Conservation (phyloP, 2,888 invertebrate genomes). For the Himalopsyche tibetana region DNA sequence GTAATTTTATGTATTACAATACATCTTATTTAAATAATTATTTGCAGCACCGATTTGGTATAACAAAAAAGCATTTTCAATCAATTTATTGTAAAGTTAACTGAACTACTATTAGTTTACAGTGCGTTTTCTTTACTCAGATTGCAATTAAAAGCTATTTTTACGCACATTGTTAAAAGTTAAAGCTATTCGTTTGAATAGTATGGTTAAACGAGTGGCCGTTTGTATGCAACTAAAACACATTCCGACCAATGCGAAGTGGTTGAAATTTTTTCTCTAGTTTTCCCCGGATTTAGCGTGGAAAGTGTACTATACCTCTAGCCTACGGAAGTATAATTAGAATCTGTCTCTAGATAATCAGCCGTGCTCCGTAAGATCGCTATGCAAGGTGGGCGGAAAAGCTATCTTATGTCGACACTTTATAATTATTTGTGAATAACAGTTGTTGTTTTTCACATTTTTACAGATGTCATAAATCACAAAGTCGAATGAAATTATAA, state of each 20-base stretch:
- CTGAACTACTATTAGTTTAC: too few relatives aligned
- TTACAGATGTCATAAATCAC: too few relatives aligned
- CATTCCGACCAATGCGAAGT: neutral
- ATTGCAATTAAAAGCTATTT: too few relatives aligned
- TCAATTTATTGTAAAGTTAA: too few relatives aligned
- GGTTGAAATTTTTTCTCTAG: neutral
- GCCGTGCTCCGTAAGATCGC: conserved; percentile 3
- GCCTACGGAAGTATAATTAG: conserved; percentile 21
- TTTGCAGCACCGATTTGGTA: too few relatives aligned
- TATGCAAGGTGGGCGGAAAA: neutral
- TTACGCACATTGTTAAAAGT: neutral
- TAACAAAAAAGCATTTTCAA: too few relatives aligned
- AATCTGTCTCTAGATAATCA: conserved; percentile 21
- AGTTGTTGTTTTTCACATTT: neutral
- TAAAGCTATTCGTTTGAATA: neutral
- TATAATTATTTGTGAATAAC: neutral
- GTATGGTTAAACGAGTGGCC: neutral
- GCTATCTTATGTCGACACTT: neutral
- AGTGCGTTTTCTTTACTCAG: too few relatives aligned
- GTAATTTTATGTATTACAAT: too few relatives aligned
- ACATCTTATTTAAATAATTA: too few relatives aligned
- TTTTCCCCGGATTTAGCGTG: conserved; percentile 11
- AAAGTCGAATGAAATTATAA: too few relatives aligned
- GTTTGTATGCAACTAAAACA: conserved; percentile 10
- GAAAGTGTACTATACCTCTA: neutral